Percentiles rank a stretch among this genome's conserved stretches.
Conservation (phyloP, 2,888 invertebrate genomes). For the Caradrina clavipalpis region DNA sequence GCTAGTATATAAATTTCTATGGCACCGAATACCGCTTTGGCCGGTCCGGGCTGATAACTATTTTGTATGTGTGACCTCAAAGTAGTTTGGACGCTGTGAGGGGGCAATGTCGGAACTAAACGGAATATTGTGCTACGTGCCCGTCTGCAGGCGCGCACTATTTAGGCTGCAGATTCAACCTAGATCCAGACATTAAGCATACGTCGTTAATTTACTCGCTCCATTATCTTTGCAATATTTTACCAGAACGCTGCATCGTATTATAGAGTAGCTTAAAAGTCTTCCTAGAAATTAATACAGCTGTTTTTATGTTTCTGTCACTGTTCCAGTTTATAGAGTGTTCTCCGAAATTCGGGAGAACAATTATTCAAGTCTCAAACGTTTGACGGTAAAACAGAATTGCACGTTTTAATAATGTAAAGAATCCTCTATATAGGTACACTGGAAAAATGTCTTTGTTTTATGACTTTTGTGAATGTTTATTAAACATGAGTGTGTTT, state of each 20-base stretch:
- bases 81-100: conserved; percentile 54
- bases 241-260: conserved; percentile 48
- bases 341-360: conserved; percentile 36
- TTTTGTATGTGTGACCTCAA: conserved; percentile 61
- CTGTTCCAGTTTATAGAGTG: conserved; percentile 38
- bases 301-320: conserved; percentile 28
- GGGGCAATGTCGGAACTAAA: conserved; percentile 43
- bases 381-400: conserved; percentile 26
- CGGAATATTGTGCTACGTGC: conserved; percentile 63
- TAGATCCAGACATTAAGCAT: conserved; percentile 59
- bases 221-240: conserved; percentile 67
- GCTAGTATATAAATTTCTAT: conserved; percentile 63
- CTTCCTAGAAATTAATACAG: conserved; percentile 38
- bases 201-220: conserved; percentile 67
- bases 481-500: not conserved
- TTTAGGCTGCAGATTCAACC: conserved; percentile 57
- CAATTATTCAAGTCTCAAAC: conserved; percentile 7
- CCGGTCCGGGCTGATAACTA: conserved; percentile 63
- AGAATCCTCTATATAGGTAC: not conserved
- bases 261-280: conserved; percentile 28
- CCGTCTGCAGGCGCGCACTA: conserved; percentile 48
- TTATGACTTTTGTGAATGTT: not conserved
- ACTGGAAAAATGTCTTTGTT: not conserved
- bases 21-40: conserved; percentile 54
- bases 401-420: conserved; percentile 16